A percentile compares a stretch with the other conserved stretches of the same genome.
Conservation (phyloP, 2,797 vertebrate genomes). For the Muscicapa comitata region DNA sequence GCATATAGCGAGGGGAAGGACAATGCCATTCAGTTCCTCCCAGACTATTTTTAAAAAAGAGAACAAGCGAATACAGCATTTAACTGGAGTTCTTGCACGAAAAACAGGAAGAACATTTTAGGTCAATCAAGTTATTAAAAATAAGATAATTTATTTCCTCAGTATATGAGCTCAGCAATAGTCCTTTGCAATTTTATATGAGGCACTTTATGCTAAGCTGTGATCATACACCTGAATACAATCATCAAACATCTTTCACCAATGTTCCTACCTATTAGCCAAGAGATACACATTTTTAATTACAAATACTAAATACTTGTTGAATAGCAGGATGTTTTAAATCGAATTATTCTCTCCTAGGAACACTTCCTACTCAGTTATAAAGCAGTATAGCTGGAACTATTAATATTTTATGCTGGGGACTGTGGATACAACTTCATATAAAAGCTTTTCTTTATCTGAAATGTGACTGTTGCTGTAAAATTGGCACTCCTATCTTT, state of each 20-base stretch:
- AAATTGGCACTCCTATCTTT: conserved; percentile 27
- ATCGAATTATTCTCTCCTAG: background rate
- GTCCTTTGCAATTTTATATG: background rate
- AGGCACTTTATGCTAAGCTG: background rate
- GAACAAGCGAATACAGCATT: background rate
- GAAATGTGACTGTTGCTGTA: conserved; percentile 1
- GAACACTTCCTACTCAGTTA: background rate
- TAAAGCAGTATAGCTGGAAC: background rate
- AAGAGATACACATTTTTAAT: conserved; percentile 20
- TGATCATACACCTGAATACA: background rate
- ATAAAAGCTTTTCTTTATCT: conserved; percentile 42
- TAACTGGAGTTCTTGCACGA: background rate
- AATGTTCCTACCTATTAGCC: background rate
- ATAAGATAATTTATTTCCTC: background rate
- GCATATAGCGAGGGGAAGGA: background rate
- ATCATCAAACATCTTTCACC: background rate
- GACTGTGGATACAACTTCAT: conserved; percentile 26
- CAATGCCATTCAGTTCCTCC: conserved; percentile 17
- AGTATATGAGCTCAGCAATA: background rate
- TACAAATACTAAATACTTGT: background rate
- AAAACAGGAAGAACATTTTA: conserved; percentile 1
- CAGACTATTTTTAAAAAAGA: conserved; percentile 36
- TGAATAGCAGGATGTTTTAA: background rate
- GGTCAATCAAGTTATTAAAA: conserved; percentile 21
- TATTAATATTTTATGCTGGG: conserved; percentile 52